Base-by-base conservation (phyloP, 2,113 vertebrate genomes). In the Pagrus major region DNA sequence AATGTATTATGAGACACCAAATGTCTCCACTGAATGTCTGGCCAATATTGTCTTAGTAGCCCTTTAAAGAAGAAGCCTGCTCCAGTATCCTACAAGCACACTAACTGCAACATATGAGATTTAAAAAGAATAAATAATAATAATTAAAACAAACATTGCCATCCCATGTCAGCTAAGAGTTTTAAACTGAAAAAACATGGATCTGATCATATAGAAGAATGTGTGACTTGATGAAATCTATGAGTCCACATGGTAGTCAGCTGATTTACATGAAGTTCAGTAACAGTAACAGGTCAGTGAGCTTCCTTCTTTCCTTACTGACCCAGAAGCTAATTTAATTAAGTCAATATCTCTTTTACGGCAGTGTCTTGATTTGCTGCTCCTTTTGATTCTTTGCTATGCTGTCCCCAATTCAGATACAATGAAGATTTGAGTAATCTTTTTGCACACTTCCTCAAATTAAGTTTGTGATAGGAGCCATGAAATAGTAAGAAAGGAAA, bases 271-370 rank as follows among this genome's bases (percentile, higher is more conserved):
- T 73, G 16, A 84, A 65, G 56, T 31, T 64, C 18, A 33, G 37
- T 42, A 41, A 73, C 71, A 65, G 41, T 73, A 80, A 83, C 76
- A 63, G n/a, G n/a, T n/a, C n/a, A n/a, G n/a, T n/a, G n/a, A n/a
- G 42, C 15, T 31, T 54, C 16, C 16, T 25, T 20, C 29, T 49
- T 27, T 49, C 9, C 42, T 27, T 15, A 6, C 15, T 15, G 7
- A n/a, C 29, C 9, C 12, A 35, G 39, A 11, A n/a, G 39, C 20
- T 42, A 42, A 4, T 4, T n/a, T n/a, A n/a, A n/a, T n/a, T n/a
- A n/a, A n/a, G n/a, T 37, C 37, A 10, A 39, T n/a, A 12, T 39
- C 10, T 16, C n/a, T 39, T 25, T 15, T 39, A 23, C 0, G 0
- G 16, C n/a, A 16, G 3, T 37, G 6, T 37, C 35, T 37, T 37